Percentiles rank a stretch among this genome's conserved stretches.
These are phyloP conservation scores for Raja brachyura DNA, from an alignment of 2,113 vertebrate species.

Conservation along the genomic window DNA sequence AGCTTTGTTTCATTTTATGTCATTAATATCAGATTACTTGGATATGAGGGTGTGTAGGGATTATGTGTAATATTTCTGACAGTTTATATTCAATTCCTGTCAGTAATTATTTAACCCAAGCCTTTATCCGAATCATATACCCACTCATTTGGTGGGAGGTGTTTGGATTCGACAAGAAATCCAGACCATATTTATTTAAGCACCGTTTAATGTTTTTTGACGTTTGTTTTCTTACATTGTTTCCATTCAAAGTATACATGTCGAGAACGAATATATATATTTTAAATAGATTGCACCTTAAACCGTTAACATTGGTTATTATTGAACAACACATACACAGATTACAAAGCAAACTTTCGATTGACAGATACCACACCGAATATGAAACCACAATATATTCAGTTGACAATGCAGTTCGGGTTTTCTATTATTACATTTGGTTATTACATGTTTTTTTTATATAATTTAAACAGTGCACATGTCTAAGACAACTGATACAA, in stretches of 20 bases:
- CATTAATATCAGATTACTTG: neutral
- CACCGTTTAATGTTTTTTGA: constrained; percentile 30
- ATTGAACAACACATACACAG: constrained; percentile 35
- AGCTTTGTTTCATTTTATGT: neutral
- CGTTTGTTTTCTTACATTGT: constrained; percentile 22
- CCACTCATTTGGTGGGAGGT: neutral
- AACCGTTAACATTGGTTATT: constrained; percentile 28
- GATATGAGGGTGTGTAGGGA: neutral
- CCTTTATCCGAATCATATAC: neutral
- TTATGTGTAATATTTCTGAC: no score
- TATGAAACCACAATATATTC: constrained; percentile 16
- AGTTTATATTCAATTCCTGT: neutral
- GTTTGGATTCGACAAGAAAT: neutral
- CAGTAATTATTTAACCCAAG: neutral
- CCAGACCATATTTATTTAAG: neutral
- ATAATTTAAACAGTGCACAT: constrained; percentile 32
- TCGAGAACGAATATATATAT: constrained; percentile 25
- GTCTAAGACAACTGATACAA: constrained; percentile 33
- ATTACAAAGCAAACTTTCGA: constrained; percentile 37
- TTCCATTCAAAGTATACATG: constrained; percentile 33
- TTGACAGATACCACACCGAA: constrained; percentile 36
- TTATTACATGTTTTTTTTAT: neutral
- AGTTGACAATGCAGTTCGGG: neutral
- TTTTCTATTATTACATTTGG: constrained; percentile 37
- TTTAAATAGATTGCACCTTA: constrained; percentile 39